phyloP scores from a whole-genome alignment of 2,797 vertebrate genomes.

The Coreius guichenoti region DNA sequence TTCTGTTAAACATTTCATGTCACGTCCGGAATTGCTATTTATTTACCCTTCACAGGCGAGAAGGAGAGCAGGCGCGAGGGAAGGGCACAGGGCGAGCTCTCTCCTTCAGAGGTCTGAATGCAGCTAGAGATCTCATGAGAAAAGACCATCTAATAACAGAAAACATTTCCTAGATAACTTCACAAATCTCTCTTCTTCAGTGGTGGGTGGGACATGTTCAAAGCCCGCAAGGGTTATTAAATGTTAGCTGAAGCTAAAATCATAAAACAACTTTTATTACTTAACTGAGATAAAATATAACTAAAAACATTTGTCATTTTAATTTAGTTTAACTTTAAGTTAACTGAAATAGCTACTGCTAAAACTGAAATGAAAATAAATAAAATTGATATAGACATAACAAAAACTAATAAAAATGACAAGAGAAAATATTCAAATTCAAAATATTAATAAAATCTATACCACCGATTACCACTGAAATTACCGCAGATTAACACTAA shows the following conservation, averaged over 20 bases:
- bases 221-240: not conserved
- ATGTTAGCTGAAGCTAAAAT: not conserved
- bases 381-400: too few relatives aligned
- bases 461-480: too few relatives aligned
- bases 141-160: constrained; percentile 7
- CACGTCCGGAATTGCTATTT: constrained; percentile 28
- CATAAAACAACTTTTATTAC: not conserved
- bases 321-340: too few relatives aligned
- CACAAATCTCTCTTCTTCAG: not conserved
- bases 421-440: too few relatives aligned
- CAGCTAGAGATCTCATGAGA: constrained; percentile 10
- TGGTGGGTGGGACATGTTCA: not conserved
- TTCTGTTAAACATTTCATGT: constrained; percentile 37
- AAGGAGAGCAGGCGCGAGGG: not conserved
- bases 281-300: not conserved
- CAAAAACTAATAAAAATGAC: too few relatives aligned
- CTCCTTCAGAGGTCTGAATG: constrained; percentile 22
- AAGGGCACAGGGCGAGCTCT: constrained; percentile 17
- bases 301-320: not conserved
- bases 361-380: too few relatives aligned
- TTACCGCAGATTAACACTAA: too few relatives aligned
- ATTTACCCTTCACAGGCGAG: constrained; percentile 51
- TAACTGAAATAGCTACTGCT: too few relatives aligned
- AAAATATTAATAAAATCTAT: too few relatives aligned
- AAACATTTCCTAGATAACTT: constrained; percentile 11